A percentile compares a stretch with the other conserved stretches of the same genome.
Evolutionary conservation across 2,797 vertebrate genomes (phyloP).

Genomic region (Sciurus vulgaris): DNA sequence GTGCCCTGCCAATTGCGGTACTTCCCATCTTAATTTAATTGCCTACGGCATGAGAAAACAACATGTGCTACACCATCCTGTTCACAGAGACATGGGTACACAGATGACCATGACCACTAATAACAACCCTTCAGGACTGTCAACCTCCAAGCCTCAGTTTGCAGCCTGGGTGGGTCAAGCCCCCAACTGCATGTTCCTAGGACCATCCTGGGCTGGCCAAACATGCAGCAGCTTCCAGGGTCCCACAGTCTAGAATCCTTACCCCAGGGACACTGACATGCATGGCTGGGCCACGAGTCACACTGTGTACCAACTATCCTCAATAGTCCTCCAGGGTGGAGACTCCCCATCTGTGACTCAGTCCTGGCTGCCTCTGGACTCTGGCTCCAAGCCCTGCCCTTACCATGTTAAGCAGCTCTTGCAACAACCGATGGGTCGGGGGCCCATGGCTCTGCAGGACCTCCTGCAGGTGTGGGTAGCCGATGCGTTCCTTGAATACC

Average conservation of each 20-base stretch:
- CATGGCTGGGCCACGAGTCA: neutral
- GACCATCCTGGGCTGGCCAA: neutral
- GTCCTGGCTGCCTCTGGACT: neutral
- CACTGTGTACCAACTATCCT: neutral
- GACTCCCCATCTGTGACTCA: neutral
- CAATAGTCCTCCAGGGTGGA: neutral
- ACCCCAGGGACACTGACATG: neutral
- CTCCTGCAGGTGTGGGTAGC: conserved; percentile 96
- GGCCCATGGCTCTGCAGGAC: conserved; percentile 96
- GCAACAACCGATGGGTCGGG: conserved; percentile 94
- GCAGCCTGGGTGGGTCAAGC: neutral
- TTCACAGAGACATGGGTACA: neutral
- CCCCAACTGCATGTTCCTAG: neutral
- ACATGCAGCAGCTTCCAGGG: neutral
- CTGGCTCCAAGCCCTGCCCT: conserved; percentile 59
- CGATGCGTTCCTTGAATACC: conserved; percentile 98
- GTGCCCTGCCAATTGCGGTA: neutral
- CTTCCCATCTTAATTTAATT: neutral
- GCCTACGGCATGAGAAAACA: neutral
- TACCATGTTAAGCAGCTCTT: conserved; percentile 99
- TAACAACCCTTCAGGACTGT: rapidly evolving
- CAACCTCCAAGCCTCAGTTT: neutral
- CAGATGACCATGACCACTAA: rapidly evolving
- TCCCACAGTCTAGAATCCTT: neutral
- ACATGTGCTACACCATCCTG: neutral